phyloP scores from a whole-genome alignment of 2,113 vertebrate genomes.

The Chroicocephalus ridibundus region DNA sequence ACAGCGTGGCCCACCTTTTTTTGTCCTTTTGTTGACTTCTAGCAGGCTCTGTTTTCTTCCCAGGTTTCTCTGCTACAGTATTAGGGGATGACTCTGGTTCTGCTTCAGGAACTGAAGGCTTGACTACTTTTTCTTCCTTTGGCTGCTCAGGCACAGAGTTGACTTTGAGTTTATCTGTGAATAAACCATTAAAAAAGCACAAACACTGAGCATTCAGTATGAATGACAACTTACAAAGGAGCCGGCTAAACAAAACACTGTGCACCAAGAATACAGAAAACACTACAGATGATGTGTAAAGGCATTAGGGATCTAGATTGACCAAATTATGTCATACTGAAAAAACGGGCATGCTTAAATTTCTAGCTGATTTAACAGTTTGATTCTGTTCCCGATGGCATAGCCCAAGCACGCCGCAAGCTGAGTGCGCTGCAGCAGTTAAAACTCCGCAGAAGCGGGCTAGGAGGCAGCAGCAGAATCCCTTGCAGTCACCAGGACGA shows the following conservation, averaged over 20 bases:
- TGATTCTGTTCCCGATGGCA: neutral
- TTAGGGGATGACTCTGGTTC: constrained; percentile 62
- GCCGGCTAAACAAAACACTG: neutral
- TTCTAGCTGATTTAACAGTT: neutral
- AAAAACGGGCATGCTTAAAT: neutral
- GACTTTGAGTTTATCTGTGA: constrained; percentile 76
- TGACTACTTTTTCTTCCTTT: constrained; percentile 69
- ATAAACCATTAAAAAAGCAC: neutral
- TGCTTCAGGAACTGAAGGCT: constrained; percentile 23
- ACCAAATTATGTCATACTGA: neutral
- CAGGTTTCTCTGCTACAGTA: constrained; percentile 55
- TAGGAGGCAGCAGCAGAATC: neutral
- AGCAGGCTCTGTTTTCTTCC: constrained; percentile 62
- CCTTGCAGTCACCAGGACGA: neutral
- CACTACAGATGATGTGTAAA: neutral
- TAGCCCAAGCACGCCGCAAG: neutral
- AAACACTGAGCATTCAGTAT: neutral
- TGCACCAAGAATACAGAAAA: neutral
- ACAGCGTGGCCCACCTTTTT: constrained; percentile 65
- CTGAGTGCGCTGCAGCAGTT: neutral
- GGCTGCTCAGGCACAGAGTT: constrained; percentile 62
- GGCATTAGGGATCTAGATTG: neutral
- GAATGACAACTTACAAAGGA: neutral
- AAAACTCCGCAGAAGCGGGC: neutral
- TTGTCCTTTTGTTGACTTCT: constrained; percentile 67